Evolutionary conservation across 2,888 invertebrate genomes (phyloP), one percentile per base, ranked within the genome.

Genomic region (Eilema caniola): DNA sequence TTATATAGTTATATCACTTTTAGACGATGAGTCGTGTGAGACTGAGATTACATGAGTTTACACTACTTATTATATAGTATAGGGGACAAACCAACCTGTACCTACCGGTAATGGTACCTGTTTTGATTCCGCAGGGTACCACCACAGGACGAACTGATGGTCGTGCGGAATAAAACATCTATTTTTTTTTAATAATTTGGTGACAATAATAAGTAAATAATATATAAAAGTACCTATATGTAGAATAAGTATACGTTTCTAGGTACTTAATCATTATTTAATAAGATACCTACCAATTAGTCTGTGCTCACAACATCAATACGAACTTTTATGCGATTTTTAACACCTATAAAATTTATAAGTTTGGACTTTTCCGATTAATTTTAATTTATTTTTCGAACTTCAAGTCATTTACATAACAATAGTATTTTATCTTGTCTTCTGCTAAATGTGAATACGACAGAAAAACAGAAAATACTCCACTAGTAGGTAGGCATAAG

Each of bases 1-100:
- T 66, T 67, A 72, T 66, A 77, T 69, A 78, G 61, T 76, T 80
- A 72, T 83, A 83, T 82, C 83, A 82, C 83, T 78, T 77, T 73
- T 33, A 79, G 75, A 83, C 81, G 75, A 71, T 83, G 77, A 81
- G 81, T 75, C 71, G 81, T 74, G 81, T 81, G 83, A 81, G 79
- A 75, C 66, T 80, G 77, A 81, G 78, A 83, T 78, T 80, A 67
- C 71, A 33, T 70, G 65, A 67, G 31, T 60, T 41, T 33, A 61
- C 7, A 72, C 20, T 66, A 63, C 23, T 69, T 64, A 69, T 62
- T n/a, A 53, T 53, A 10, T 53, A 7, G 20, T 53, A 47, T 47
- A 47, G 20, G 47, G 3, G 47, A 16, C 47, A 16, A 47, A 7
- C 47, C 20, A 47, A 5, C n/a, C n/a, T 53, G 53, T 53, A 53